A percentile compares a stretch with the other conserved stretches of the same genome.
These are phyloP conservation scores for Meliscaeva auricollis DNA, from an alignment of 2,888 invertebrate species.

Conservation along the genomic window DNA sequence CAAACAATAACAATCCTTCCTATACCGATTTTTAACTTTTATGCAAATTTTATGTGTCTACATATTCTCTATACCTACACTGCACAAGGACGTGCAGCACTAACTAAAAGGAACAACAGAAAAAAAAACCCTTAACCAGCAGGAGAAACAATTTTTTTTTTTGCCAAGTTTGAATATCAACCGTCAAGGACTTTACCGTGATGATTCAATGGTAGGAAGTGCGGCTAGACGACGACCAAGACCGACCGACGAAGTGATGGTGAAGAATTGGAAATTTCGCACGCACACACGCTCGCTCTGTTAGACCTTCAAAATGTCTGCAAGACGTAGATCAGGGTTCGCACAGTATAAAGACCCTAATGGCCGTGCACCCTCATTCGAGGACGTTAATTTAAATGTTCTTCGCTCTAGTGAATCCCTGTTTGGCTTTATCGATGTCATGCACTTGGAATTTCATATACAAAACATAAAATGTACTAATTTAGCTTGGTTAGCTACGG, in stretches of 20 bases:
- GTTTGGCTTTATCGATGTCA: slow-evolving; percentile 58
- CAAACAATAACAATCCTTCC: slow-evolving; percentile 58
- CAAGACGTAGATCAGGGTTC: slow-evolving; percentile 40
- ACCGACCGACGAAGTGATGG: slow-evolving; percentile 2
- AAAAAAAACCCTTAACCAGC: slow-evolving; percentile 1
- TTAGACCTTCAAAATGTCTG: slow-evolving; percentile 34
- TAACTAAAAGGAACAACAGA: background rate
- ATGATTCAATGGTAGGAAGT: slow-evolving; percentile 71
- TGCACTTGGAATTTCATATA: slow-evolving; percentile 63
- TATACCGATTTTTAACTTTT: slow-evolving; percentile 57
- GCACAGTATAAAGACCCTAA: background rate
- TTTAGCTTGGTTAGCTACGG: slow-evolving; percentile 47
- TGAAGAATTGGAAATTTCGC: slow-evolving; percentile 41
- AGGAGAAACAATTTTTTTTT: slow-evolving; percentile 11
- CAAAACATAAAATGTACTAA: slow-evolving; percentile 58
- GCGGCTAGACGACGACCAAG: slow-evolving; percentile 63
- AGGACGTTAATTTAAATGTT: slow-evolving; percentile 58
- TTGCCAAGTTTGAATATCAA: slow-evolving; percentile 21
- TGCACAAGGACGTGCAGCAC: slow-evolving; percentile 62
- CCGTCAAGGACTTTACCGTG: slow-evolving; percentile 27
- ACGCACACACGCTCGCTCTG: slow-evolving; percentile 46
- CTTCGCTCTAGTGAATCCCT: slow-evolving; percentile 33
- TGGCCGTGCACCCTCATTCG: slow-evolving; percentile 20
- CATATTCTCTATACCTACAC: slow-evolving; percentile 42
- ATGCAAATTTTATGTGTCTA: slow-evolving; percentile 75